A percentile compares a stretch with the other conserved stretches of the same genome.
These are phyloP conservation scores for Ophioninae sp. DNA, from an alignment of 2,888 invertebrate species.

Conservation along the genomic window DNA sequence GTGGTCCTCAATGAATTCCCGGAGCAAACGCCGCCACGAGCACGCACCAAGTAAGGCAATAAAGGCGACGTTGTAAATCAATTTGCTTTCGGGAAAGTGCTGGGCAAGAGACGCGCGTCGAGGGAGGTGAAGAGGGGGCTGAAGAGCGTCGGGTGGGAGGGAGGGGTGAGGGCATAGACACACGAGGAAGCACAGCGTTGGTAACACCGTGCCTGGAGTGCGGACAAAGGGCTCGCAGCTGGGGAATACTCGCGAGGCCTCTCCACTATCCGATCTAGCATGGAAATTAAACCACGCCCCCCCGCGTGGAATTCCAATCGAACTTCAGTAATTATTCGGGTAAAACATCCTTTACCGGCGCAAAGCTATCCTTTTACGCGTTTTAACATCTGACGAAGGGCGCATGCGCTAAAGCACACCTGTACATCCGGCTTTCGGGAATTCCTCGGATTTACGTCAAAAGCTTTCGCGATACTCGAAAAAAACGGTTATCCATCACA, in stretches of 20 bases:
- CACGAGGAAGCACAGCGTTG: slow-evolving; percentile 21
- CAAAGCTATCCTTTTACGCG: slow-evolving; percentile 50
- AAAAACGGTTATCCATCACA: too few relatives aligned
- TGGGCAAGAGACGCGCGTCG: slow-evolving; percentile 52
- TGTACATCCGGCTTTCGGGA: background rate
- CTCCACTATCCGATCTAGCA: slow-evolving; percentile 57
- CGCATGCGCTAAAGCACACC: background rate
- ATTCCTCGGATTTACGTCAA: too few relatives aligned
- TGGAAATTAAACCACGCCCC: slow-evolving; percentile 63
- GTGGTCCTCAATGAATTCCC: slow-evolving; percentile 26
- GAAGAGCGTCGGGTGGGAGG: background rate
- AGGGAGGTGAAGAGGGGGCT: background rate
- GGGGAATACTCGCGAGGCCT: slow-evolving; percentile 60
- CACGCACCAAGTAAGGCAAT: slow-evolving; percentile 60
- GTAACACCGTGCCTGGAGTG: slow-evolving; percentile 15
- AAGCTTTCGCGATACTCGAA: too few relatives aligned
- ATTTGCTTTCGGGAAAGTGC: slow-evolving; percentile 60
- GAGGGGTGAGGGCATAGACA: slow-evolving; percentile 1
- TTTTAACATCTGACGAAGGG: slow-evolving; percentile 28
- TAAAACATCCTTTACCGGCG: slow-evolving; percentile 54
- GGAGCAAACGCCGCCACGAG: slow-evolving; percentile 26
- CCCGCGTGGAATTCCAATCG: slow-evolving; percentile 61
- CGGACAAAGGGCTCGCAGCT: slow-evolving; percentile 49
- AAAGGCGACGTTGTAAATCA: slow-evolving; percentile 64
- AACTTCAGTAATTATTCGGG: slow-evolving; percentile 63